Conservation (phyloP, 2,113 vertebrate species). For the Leuciscus idus region DNA sequence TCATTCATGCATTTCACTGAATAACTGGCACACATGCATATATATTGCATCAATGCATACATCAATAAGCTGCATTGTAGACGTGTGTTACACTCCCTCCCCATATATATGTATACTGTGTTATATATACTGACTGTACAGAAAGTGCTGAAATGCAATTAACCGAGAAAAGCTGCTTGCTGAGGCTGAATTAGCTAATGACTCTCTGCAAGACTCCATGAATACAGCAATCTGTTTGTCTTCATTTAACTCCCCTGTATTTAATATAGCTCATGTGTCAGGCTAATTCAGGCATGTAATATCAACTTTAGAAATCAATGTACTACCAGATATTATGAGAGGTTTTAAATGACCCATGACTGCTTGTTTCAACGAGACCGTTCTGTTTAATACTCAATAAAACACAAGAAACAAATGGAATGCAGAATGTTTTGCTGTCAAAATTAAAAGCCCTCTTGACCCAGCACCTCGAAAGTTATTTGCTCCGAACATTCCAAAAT, state of each 20-base stretch:
- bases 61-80: slow-evolving; percentile 6
- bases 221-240: not conserved
- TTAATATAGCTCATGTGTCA: slow-evolving; percentile 30
- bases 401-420: slow-evolving; percentile 10
- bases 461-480: slow-evolving; percentile 30
- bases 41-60: slow-evolving; percentile 12
- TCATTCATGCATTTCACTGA: slow-evolving; percentile 10
- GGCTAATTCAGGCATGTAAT: slow-evolving; percentile 39
- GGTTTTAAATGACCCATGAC: slow-evolving; percentile 45
- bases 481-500: slow-evolving; percentile 47
- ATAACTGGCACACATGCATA: not conserved
- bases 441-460: slow-evolving; percentile 43
- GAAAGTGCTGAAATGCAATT: slow-evolving; percentile 30
- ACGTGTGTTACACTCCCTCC: not conserved
- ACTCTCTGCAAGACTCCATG: not conserved
- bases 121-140: not conserved
- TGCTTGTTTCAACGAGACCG: slow-evolving; percentile 17
- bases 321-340: slow-evolving; percentile 42
- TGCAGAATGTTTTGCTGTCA: slow-evolving; percentile 6
- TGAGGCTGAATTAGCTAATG: slow-evolving; percentile 27
- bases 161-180: slow-evolving; percentile 4
- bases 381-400: not conserved
- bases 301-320: slow-evolving; percentile 45
- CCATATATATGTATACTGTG: not conserved
- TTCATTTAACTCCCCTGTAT: slow-evolving; percentile 1